Evolutionary conservation across 2,797 vertebrate genomes (phyloP).

Genomic region (Sylvia borin): DNA sequence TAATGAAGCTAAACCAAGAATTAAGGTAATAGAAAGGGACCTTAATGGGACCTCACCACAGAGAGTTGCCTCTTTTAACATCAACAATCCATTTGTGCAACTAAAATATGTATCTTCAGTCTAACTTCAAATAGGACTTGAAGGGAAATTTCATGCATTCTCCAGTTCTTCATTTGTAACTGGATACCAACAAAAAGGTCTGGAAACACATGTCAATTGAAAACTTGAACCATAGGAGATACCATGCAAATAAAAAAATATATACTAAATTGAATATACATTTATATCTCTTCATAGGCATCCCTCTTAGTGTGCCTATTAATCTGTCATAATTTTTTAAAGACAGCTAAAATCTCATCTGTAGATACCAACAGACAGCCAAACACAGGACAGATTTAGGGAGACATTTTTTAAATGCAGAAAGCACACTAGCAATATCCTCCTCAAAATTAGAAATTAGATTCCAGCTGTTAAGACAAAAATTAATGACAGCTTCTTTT

Average conservation of each 20-base stretch:
- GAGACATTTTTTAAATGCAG: background rate
- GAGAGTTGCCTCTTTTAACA: background rate
- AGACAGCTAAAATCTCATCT: background rate
- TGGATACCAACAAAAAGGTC: background rate
- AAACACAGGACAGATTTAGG: background rate
- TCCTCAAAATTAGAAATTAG: background rate
- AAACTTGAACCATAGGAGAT: background rate
- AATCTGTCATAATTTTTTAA: background rate
- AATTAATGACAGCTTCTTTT: background rate
- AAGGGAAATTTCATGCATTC: background rate
- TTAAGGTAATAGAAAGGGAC: background rate
- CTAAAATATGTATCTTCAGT: background rate
- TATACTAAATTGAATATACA: background rate
- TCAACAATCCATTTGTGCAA: background rate
- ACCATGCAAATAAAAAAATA: accelerated
- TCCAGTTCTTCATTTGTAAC: background rate
- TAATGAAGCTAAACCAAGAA: background rate
- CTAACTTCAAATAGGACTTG: background rate
- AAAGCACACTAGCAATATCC: background rate
- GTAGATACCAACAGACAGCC: background rate
- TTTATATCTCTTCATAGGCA: background rate
- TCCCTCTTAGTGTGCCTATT: background rate
- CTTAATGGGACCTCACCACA: accelerated
- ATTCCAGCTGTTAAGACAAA: background rate
- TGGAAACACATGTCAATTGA: background rate